Evolutionary conservation across 2,888 invertebrate species (phyloP).

Genomic region (Vesta saturnalis): DNA sequence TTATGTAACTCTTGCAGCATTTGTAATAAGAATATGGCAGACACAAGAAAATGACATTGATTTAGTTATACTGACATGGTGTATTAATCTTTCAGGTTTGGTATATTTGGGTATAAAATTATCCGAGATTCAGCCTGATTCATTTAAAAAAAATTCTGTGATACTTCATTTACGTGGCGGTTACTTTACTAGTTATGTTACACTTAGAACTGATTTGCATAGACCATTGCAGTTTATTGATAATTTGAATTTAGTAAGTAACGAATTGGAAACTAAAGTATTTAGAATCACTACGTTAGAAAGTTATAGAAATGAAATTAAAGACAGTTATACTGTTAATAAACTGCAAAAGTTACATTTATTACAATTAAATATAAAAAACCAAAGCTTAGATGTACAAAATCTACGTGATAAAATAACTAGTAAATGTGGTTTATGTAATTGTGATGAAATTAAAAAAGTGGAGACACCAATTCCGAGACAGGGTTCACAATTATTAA

Average conservation of each 20-base stretch:
- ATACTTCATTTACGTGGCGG: constrained; percentile 91
- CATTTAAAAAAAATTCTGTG: constrained; percentile 76
- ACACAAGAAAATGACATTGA: constrained; percentile 61
- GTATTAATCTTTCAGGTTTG: constrained; percentile 85
- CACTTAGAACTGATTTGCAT: constrained; percentile 56
- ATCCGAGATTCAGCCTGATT: constrained; percentile 71
- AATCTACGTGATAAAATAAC: constrained; percentile 62
- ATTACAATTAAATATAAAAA: constrained; percentile 77
- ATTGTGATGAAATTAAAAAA: constrained; percentile 26
- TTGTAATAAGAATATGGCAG: constrained; percentile 65
- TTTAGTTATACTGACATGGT: constrained; percentile 80
- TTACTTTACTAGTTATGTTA: constrained; percentile 74
- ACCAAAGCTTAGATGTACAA: constrained; percentile 71
- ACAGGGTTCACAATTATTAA: constrained; percentile 57
- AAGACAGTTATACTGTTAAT: constrained; percentile 76
- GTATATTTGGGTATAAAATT: constrained; percentile 78
- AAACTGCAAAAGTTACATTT: constrained; percentile 76
- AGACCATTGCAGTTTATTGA: constrained; percentile 54
- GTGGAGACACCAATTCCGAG: constrained; percentile 38
- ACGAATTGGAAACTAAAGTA: constrained; percentile 49
- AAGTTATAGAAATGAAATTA: constrained; percentile 71
- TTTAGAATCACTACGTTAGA: constrained; percentile 62
- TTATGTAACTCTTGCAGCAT: constrained; percentile 21
- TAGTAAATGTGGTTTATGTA: constrained; percentile 45
- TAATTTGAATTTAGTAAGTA: constrained; percentile 54